phyloP scores from a whole-genome alignment of 1,140 invertebrate genomes.

The Apis mellifera region Amel_HAv3.1 CM009935.2:7925501-7926000 shows the following conservation, averaged over 20 bases:
- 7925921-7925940: constrained; percentile 39
- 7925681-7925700: no score
- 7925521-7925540: no score
- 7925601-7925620: no score
- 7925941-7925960: constrained; percentile 32
- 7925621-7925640: no score
- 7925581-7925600: no score
- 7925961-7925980: constrained; percentile 8
- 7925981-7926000: constrained; percentile 47
- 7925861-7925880: constrained; percentile 41
- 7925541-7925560: no score
- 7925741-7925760: background rate
- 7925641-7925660: no score
- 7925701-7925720: no score
- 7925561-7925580: no score
- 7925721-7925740: background rate
- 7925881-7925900: constrained; percentile 38
- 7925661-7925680: no score
- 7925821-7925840: constrained; percentile 42
- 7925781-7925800: constrained; percentile 44
- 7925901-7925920: constrained; percentile 46
- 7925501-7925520: no score
- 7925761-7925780: background rate
- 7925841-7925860: constrained; percentile 50
- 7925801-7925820: constrained; percentile 31